Evolutionary conservation across 1,140 invertebrate genomes (phyloP).

Genomic region (Brachionus rotundiformis): DNA sequence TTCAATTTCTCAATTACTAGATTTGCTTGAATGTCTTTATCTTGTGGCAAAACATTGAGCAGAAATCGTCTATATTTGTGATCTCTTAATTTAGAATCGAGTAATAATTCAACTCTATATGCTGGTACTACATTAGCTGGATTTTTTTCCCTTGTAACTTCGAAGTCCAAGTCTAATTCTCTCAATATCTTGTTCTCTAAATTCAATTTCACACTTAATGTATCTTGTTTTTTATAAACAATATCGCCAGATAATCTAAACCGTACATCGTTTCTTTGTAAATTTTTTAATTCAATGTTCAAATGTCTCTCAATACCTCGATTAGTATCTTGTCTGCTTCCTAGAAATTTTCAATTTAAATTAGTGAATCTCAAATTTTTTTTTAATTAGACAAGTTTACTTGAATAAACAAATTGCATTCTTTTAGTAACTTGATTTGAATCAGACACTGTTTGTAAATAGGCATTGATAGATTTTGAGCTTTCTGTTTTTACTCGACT

Average conservation of each 20-base stretch:
- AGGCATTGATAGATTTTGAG: background rate
- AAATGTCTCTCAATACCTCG: conserved; percentile 13
- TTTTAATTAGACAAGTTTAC: background rate
- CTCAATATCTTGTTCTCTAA: conserved; percentile 33
- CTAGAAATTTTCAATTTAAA: background rate
- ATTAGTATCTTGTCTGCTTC: conserved; percentile 31
- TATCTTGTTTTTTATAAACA: conserved; percentile 11
- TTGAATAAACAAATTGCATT: conserved; percentile 18
- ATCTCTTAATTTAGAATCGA: background rate
- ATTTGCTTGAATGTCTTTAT: background rate
- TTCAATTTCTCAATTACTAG: background rate
- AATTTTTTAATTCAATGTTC: conserved; percentile 13
- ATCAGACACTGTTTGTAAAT: background rate
- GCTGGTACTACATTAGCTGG: background rate
- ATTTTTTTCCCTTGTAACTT: conserved; percentile 3
- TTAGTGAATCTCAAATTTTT: too few species aligned
- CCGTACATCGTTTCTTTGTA: background rate
- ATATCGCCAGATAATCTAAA: conserved; percentile 32
- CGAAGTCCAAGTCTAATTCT: conserved; percentile 4
- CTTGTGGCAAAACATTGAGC: background rate
- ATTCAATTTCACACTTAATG: background rate
- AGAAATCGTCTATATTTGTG: conserved; percentile 4
- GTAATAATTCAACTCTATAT: background rate
- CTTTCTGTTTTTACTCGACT: background rate
- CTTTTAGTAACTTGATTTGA: conserved; percentile 4